phyloP scores from a whole-genome alignment of 1,140 invertebrate species.

The Euwallacea similis region DNA sequence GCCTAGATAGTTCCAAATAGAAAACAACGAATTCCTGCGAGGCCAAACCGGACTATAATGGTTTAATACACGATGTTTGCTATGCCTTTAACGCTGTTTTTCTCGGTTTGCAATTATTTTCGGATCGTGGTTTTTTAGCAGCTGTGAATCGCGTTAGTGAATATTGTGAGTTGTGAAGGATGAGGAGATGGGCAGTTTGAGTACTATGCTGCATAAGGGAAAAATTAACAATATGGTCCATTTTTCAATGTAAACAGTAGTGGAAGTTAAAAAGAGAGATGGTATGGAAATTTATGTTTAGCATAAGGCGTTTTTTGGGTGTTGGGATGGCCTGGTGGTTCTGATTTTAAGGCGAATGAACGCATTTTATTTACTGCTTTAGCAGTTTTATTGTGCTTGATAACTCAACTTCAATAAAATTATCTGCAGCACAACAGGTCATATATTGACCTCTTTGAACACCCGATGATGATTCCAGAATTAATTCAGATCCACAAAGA shows the following conservation, averaged over 20 bases:
- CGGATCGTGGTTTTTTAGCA: background rate
- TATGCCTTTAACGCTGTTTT: background rate
- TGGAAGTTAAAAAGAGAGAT: background rate
- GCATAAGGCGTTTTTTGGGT: background rate
- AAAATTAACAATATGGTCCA: background rate
- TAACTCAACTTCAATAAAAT: background rate
- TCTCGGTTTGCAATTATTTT: background rate
- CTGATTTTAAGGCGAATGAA: background rate
- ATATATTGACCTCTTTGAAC: background rate
- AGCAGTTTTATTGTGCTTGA: background rate
- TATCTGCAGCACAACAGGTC: background rate
- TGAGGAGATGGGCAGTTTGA: background rate
- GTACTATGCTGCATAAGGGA: background rate
- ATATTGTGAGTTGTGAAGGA: background rate
- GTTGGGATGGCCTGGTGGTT: background rate
- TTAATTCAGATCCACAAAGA: background rate
- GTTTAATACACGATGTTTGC: background rate
- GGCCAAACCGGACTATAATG: background rate
- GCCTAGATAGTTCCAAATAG: background rate
- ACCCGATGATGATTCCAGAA: background rate
- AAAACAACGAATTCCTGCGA: conserved; percentile 3
- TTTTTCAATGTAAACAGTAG: background rate
- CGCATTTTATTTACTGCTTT: background rate
- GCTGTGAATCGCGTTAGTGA: background rate
- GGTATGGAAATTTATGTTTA: background rate